Percentiles rank a stretch among this genome's conserved stretches.
Evolutionary conservation across 1,140 invertebrate species (phyloP).

Genomic region (Drosophila ficusphila): DNA sequence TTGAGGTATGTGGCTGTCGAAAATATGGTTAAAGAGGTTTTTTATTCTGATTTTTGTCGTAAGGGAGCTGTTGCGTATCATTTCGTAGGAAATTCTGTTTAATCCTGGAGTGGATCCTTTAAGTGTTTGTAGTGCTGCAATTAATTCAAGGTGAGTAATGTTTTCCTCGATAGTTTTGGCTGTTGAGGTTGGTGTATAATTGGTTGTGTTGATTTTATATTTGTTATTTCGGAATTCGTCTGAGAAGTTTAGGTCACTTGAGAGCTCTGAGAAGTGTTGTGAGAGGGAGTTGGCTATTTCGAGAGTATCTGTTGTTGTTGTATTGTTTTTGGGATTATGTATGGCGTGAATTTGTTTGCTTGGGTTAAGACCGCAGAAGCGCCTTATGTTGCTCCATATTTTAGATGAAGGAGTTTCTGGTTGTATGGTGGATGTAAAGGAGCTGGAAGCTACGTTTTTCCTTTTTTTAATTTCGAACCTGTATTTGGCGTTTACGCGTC

Average conservation of each 20-base stretch:
- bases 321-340: not conserved
- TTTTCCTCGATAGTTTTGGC: constrained; percentile 2
- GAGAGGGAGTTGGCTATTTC: constrained; percentile 3
- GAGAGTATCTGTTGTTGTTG: constrained; percentile 10
- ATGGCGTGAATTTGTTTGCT: constrained; percentile 1
- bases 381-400: too few species aligned
- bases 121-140: not conserved
- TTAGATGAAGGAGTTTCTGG: too few species aligned
- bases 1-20: too few species aligned
- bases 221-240: not conserved
- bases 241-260: constrained; percentile 3
- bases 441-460: not conserved
- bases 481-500: not conserved
- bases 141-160: not conserved
- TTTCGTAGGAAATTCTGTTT: not conserved
- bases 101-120: not conserved
- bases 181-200: constrained; percentile 1
- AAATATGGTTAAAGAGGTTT: too few species aligned
- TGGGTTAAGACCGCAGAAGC: constrained; percentile 5
- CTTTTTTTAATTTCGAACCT: constrained; percentile 8
- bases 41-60: not conserved
- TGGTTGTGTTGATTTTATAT: constrained; percentile 2
- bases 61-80: too few species aligned
- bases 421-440: not conserved
- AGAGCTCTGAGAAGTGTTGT: constrained; percentile 3